Percentiles rank a stretch among this genome's conserved stretches.
Evolutionary conservation across 2,888 invertebrate genomes (phyloP).

Genomic region (Cryptosula pallasiana): DNA sequence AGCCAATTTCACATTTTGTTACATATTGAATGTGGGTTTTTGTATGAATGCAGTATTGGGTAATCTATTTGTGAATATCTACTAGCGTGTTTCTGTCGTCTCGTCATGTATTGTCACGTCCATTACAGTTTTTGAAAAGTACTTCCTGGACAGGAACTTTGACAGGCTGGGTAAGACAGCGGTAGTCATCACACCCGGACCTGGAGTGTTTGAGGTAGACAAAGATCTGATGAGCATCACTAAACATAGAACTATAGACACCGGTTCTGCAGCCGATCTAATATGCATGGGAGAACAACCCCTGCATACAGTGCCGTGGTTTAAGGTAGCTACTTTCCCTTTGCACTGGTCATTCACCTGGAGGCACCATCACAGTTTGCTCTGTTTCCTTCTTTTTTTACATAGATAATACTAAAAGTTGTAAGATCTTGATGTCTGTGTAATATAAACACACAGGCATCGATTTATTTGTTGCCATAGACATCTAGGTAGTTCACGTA

Average conservation of each 20-base stretch:
- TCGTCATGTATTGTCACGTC: too few relatives aligned
- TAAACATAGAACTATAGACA: constrained; percentile 96
- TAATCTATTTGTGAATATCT: too few relatives aligned
- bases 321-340: constrained; percentile 57
- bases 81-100: too few relatives aligned
- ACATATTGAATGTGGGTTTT: too few relatives aligned
- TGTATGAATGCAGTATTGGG: too few relatives aligned
- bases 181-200: constrained; percentile 95
- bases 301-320: constrained; percentile 89
- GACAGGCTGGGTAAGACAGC: constrained; percentile 96
- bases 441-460: too few relatives aligned
- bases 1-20: too few relatives aligned
- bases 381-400: background rate
- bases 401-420: background rate
- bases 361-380: too few relatives aligned
- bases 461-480: too few relatives aligned
- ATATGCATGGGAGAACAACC: constrained; percentile 99
- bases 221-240: constrained; percentile 93
- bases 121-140: constrained; percentile 84
- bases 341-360: background rate
- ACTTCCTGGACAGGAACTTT: constrained; percentile 92
- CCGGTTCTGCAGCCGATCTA: constrained; percentile 93
- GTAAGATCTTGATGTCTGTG: too few relatives aligned
- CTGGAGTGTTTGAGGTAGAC: constrained; percentile 97
- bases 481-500: too few relatives aligned